Evolutionary conservation across 2,113 vertebrate species (phyloP).

Genomic region (Oryzias celebensis): DNA sequence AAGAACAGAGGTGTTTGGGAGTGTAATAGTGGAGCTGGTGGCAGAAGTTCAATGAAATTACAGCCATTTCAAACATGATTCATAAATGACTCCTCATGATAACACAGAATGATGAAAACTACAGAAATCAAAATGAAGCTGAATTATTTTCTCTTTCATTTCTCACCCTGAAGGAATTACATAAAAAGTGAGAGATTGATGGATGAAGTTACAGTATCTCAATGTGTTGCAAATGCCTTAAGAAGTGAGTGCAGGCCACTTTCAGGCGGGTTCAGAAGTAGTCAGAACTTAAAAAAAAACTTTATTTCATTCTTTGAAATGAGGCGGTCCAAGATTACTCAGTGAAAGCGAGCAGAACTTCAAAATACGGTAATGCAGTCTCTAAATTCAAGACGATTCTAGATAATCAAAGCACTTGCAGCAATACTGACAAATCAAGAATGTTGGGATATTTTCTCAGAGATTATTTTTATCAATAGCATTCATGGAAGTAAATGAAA

Average conservation of each 20-base stretch:
- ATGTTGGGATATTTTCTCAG: too few species aligned
- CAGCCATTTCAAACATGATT: constrained; percentile 44
- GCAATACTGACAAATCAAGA: too few species aligned
- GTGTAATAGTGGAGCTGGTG: constrained; percentile 50
- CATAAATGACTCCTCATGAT: constrained; percentile 46
- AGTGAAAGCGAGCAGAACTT: too few species aligned
- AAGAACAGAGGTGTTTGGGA: constrained; percentile 53
- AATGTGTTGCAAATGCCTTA: constrained; percentile 33
- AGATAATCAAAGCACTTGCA: too few species aligned
- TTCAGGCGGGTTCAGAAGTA: constrained; percentile 11
- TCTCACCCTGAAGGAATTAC: constrained; percentile 41
- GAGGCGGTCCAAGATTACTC: too few species aligned
- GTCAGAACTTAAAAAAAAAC: not conserved
- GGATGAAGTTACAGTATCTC: constrained; percentile 36
- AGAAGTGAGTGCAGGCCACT: constrained; percentile 18
- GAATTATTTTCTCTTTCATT: constrained; percentile 41
- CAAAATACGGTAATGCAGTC: too few species aligned
- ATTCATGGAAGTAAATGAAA: too few species aligned
- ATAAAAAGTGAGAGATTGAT: constrained; percentile 47
- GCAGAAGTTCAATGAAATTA: constrained; percentile 56
- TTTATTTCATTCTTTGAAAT: too few species aligned
- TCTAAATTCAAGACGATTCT: too few species aligned
- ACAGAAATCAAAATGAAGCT: constrained; percentile 42
- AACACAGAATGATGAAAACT: constrained; percentile 50
- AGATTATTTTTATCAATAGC: too few species aligned